These are phyloP conservation scores for Saccostrea cuccullata DNA, from an alignment of 1,140 invertebrate genomes.

Conservation along the genomic window DNA sequence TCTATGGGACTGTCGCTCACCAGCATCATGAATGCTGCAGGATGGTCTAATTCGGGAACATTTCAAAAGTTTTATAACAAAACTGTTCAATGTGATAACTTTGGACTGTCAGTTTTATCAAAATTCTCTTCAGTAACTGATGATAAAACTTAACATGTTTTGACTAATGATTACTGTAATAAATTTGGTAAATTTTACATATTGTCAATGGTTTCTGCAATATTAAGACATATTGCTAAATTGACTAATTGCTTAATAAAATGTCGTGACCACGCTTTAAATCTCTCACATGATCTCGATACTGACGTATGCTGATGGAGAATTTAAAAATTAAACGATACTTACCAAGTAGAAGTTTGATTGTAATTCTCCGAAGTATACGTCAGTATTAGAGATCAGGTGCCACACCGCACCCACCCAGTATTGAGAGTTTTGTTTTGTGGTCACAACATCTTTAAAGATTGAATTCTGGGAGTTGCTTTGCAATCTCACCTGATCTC, in stretches of 20 bases:
- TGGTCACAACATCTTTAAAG: too few species aligned
- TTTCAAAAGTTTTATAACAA: constrained; percentile 5
- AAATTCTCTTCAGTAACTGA: not conserved
- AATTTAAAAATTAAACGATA: not conserved
- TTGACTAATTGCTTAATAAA: not conserved
- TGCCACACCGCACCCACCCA: too few species aligned
- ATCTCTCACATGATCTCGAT: constrained; percentile 32
- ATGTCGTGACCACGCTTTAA: not conserved
- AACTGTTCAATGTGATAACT: not conserved
- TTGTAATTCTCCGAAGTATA: constrained; percentile 7
- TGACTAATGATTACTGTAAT: too few species aligned
- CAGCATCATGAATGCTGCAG: not conserved
- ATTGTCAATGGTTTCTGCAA: too few species aligned
- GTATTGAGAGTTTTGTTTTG: too few species aligned
- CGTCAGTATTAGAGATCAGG: too few species aligned
- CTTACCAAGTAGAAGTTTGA: constrained; percentile 35
- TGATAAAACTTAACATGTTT: too few species aligned
- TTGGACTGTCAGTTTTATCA: not conserved
- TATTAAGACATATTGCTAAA: too few species aligned
- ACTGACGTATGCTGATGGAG: not conserved
- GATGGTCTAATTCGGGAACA: constrained; percentile 2
- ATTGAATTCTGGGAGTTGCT: too few species aligned
- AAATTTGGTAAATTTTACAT: too few species aligned
- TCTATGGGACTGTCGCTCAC: not conserved
- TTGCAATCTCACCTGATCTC: too few species aligned